Evolutionary conservation across 2,113 vertebrate species (phyloP).

Genomic region (Alligator sinensis): DNA sequence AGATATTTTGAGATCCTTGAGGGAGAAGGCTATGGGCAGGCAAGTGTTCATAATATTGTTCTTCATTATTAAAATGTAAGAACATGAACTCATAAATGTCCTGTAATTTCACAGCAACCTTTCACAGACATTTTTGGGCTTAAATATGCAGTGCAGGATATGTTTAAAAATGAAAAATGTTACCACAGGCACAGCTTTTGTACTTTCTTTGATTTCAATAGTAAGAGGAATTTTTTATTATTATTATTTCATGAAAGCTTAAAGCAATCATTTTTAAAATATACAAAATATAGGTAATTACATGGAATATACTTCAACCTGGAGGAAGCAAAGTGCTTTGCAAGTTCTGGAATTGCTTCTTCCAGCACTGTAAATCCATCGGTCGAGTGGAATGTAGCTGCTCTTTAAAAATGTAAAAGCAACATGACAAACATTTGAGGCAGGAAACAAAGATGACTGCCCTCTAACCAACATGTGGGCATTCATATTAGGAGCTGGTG

Average conservation of each 20-base stretch:
- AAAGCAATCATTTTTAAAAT: conserved; percentile 21
- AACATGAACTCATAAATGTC: neutral
- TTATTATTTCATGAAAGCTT: conserved; percentile 23
- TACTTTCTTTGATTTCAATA: conserved; percentile 45
- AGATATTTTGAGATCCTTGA: neutral
- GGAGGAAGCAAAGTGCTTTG: neutral
- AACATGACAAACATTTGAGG: neutral
- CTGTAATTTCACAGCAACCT: neutral
- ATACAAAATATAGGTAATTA: neutral
- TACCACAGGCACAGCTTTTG: neutral
- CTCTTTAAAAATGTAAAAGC: neutral
- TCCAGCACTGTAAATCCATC: neutral
- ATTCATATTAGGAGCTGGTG: neutral
- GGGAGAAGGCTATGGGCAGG: neutral
- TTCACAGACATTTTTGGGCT: neutral
- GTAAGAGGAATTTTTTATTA: neutral
- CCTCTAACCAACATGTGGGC: neutral
- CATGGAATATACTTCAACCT: neutral
- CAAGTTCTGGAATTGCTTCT: neutral
- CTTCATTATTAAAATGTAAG: neutral
- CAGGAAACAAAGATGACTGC: neutral
- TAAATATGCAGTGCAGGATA: conserved; percentile 2
- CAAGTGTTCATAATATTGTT: neutral
- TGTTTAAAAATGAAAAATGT: conserved; percentile 24
- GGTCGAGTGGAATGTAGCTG: accelerated